A percentile compares a stretch with the other conserved stretches of the same genome.
These are phyloP conservation scores for Carapus acus DNA, from an alignment of 2,797 vertebrate species.

Conservation along the genomic window DNA sequence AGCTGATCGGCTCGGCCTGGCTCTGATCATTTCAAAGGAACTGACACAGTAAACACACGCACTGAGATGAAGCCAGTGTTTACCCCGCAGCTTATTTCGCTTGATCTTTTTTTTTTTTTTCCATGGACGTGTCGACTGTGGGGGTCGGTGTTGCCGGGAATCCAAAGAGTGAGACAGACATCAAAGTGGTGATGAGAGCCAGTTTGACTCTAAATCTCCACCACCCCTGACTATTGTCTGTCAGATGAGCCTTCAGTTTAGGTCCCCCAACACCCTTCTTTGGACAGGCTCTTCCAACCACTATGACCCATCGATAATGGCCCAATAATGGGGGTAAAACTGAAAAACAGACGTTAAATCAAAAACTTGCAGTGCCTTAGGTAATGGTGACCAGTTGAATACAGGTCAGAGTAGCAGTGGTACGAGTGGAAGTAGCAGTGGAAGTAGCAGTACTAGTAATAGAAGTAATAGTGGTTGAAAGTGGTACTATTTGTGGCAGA, in stretches of 20 bases:
- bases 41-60: conserved; percentile 26
- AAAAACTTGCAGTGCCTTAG: too few relatives aligned
- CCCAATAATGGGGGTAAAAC: too few relatives aligned
- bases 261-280: background rate
- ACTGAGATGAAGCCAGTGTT: conserved; percentile 10
- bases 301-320: too few relatives aligned
- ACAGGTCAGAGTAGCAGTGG: too few relatives aligned
- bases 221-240: conserved; percentile 6
- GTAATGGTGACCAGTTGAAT: too few relatives aligned
- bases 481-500: too few relatives aligned
- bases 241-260: background rate
- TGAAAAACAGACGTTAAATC: too few relatives aligned
- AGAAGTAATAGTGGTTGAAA: too few relatives aligned
- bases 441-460: too few relatives aligned
- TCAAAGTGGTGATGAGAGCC: conserved; percentile 19
- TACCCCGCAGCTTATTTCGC: conserved; percentile 32
- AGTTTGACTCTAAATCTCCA: background rate
- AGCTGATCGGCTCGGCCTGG: conserved; percentile 20
- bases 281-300: background rate
- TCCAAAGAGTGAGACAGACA: conserved; percentile 17
- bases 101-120: conserved; percentile 7
- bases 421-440: too few relatives aligned
- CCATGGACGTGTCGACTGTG: background rate
- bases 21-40: conserved; percentile 40
- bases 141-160: background rate